Evolutionary conservation across 2,888 invertebrate genomes (phyloP), one percentile per base, ranked within the genome.

Genomic region (Dasypogon diadema): DNA sequence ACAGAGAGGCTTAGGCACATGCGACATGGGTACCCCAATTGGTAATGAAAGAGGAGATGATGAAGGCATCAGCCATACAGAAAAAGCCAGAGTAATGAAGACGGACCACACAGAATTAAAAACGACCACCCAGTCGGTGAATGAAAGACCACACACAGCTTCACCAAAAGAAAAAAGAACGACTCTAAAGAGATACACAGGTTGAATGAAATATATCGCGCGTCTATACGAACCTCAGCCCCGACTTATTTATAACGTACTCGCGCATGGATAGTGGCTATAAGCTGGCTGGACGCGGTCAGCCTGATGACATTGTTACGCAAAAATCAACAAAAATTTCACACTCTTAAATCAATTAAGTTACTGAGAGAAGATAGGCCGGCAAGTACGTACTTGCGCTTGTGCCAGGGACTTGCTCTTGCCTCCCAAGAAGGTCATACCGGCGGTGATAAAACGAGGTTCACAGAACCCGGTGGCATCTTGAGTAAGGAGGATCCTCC

Each of bases 21-120:
- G 34, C 54, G 70, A 70, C 70, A 70, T 24, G 73, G 34, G 73
- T 73, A 56, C 34, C 56, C 54, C 73, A 73, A 73, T 73, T 73
- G 73, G 56, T 54, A 73, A 73, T 73, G 70, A 51, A 70, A 56
- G 56, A 73, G 42, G 73, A 73, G 74, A 74, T 74, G 74, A 74
- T 74, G 74, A 74, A 74, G 74, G 74, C 74, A 74, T 74, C 74
- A 74, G 75, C 75, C 80, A 76, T 78, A 76, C 78, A 80, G 77
- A 80, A 76, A 77, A 76, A 79, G 79, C 79, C 79, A 74, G 79
- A 79, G 79, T 80, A 80, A 80, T 80, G 80, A 79, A 80, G 80
- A 79, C 79, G 77, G 80, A 80, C 80, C 80, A 80, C 80, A 80
- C 80, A 80, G 80, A 80, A 79, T 80, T 77, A 75, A 80, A 78